Base-by-base conservation (phyloP, 2,888 invertebrate species). In the Patella depressa region DNA sequence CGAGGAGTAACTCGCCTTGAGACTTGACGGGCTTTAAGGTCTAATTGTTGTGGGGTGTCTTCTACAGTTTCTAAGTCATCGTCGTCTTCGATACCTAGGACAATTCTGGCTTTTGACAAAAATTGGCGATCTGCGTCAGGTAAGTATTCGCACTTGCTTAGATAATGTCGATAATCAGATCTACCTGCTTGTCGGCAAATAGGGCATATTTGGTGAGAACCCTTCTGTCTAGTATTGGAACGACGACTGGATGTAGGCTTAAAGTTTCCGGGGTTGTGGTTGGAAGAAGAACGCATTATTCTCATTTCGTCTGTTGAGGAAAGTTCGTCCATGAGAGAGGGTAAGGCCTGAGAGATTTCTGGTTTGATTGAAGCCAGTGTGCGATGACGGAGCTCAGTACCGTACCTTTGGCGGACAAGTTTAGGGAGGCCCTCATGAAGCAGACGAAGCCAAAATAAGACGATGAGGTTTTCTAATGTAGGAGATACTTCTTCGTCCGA, bases 401-500 rank as follows among this genome's bases (percentile, higher is more conserved):
- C 34, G 34, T 34, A 34, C 4, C 17, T 57, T 17, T 57, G 57
- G 14, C 17, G 14, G 57, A 57, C 57, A 14, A 57, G 57, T 15
- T 17, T 14, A 57, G 57, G 57, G 17, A 57, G 57, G 17, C 57
- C 57, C 57, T 57, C 57, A 2, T 57, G 57, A 57, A 57, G 14
- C 17, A 57, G 57, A 15, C 3, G n/a, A 3, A 57, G 75, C 75
- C 82, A 82, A 57, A 57, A 15, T 17, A 57, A 17, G 57, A 57
- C 57, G 5, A 57, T 15, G 57, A 57, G 17, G 17, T 57, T 57
- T 57, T 57, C 57, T 7, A 57, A 57, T 15, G 57, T 57, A 15
- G 57, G 57, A 57, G 57, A 15, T 57, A 57, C 15, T 57, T 57
- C 57, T 17, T 57, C 57, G 57, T 57, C 57, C 14, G 57, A 15